These are phyloP conservation scores for Diplolepis rosae DNA, from an alignment of 2,888 invertebrate genomes.

Conservation along the genomic window DNA sequence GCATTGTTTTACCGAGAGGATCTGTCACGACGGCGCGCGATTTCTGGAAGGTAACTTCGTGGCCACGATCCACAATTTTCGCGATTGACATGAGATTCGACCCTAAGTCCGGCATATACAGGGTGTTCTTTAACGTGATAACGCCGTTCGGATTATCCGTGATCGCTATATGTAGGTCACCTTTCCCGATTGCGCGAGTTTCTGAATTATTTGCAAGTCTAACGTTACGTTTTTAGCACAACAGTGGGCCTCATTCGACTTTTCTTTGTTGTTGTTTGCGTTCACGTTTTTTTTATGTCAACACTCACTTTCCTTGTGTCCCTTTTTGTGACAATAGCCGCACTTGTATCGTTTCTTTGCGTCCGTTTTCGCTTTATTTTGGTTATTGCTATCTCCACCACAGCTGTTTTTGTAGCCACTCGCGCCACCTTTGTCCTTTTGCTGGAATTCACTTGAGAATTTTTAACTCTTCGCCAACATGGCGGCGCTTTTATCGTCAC, in stretches of 20 bases:
- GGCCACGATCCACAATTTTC: slow-evolving; percentile 39
- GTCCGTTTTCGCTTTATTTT: slow-evolving; percentile 1
- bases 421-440: neutral
- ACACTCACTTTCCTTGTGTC: slow-evolving; percentile 33
- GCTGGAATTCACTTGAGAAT: no score
- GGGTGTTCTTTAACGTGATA: slow-evolving; percentile 36
- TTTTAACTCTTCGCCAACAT: neutral
- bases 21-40: slow-evolving; percentile 32
- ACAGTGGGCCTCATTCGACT: no score
- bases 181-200: slow-evolving; percentile 15
- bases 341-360: slow-evolving; percentile 15
- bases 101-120: slow-evolving; percentile 40
- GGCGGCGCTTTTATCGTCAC: neutral
- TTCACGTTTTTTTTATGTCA: neutral
- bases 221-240: neutral
- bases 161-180: neutral
- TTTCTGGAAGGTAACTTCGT: slow-evolving; percentile 35
- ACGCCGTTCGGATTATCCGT: neutral
- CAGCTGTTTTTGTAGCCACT: neutral
- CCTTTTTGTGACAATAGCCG: slow-evolving; percentile 25
- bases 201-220: neutral
- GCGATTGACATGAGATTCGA: slow-evolving; percentile 40
- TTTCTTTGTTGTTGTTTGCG: slow-evolving; percentile 1
- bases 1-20: slow-evolving; percentile 25
- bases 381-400: neutral